phyloP scores from a whole-genome alignment of 2,113 vertebrate genomes.

The Alosa alosa region DNA sequence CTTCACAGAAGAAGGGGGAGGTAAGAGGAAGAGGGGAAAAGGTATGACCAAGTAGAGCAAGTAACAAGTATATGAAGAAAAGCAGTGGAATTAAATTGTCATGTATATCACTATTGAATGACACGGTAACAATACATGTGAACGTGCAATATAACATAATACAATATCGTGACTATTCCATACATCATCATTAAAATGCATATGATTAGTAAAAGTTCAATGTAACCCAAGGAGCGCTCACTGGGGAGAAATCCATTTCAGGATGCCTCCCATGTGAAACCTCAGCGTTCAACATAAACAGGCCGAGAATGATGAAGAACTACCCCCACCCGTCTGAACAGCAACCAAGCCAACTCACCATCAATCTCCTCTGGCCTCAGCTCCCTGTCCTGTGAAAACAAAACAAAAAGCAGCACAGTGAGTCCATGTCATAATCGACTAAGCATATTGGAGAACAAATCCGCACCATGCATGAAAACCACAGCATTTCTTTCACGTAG shows the following conservation, averaged over 20 bases:
- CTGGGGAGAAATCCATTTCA: neutral
- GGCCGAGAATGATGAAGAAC: constrained; percentile 13
- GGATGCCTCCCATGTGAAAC: neutral
- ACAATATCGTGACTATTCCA: neutral
- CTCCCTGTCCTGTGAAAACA: constrained; percentile 86
- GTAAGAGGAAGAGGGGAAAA: neutral
- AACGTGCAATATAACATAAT: neutral
- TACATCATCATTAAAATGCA: neutral
- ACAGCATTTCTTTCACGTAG: neutral
- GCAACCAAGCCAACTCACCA: constrained; percentile 71
- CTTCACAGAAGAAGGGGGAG: no score
- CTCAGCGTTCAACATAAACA: neutral
- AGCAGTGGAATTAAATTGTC: neutral
- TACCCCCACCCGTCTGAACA: neutral
- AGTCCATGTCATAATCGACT: neutral
- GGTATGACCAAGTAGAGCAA: neutral
- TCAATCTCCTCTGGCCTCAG: constrained; percentile 95
- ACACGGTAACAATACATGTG: neutral
- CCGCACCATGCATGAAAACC: neutral
- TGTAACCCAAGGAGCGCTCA: neutral
- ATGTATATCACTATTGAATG: neutral
- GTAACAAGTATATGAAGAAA: neutral
- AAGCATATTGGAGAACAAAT: neutral
- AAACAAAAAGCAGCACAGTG: constrained; percentile 30
- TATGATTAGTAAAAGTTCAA: neutral